A percentile compares a stretch with the other conserved stretches of the same genome.
Evolutionary conservation across 2,797 vertebrate genomes (phyloP).

Genomic region (Masticophis lateralis): DNA sequence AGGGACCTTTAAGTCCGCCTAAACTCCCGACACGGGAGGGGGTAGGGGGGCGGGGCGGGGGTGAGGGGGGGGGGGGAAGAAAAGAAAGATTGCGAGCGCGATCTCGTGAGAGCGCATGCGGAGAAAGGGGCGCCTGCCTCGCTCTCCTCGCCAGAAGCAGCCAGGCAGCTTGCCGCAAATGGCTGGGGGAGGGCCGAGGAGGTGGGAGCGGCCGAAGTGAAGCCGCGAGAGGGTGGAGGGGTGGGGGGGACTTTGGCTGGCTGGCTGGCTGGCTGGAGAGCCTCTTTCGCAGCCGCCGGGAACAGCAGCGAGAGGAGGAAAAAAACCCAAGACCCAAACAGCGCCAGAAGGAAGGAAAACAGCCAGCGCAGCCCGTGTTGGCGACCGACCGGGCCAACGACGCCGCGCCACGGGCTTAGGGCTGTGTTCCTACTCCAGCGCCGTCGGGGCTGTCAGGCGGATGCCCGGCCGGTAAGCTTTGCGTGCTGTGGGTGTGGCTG

Average conservation of each 20-base stretch:
- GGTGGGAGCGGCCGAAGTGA: conserved; percentile 3
- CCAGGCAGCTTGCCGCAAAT: conserved; percentile 2
- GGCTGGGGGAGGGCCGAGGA: conserved; percentile 17
- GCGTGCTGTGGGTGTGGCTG: conserved; percentile 20
- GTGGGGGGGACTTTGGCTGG: background rate
- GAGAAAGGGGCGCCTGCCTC: background rate
- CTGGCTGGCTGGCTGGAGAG: background rate
- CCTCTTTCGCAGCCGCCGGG: background rate
- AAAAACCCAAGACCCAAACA: background rate
- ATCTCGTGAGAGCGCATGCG: conserved; percentile 6
- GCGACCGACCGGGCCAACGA: background rate
- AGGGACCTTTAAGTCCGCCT: background rate
- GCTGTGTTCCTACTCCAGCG: background rate
- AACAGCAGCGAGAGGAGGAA: background rate
- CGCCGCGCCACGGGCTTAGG: background rate
- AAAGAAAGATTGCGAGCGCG: background rate
- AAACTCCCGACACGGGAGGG: too few species aligned
- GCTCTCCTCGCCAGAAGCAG: background rate
- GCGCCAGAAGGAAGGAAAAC: too few species aligned
- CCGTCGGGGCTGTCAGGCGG: conserved; percentile 18
- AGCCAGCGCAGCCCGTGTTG: background rate
- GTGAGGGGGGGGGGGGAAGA: rapidly evolving
- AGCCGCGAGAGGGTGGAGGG: background rate
- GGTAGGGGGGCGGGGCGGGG: rapidly evolving
- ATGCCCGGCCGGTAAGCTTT: conserved; percentile 39